These are phyloP conservation scores for Gnathonemus echidnorhynchus DNA, from an alignment of 2,113 vertebrate species.

Conservation along the genomic window DNA sequence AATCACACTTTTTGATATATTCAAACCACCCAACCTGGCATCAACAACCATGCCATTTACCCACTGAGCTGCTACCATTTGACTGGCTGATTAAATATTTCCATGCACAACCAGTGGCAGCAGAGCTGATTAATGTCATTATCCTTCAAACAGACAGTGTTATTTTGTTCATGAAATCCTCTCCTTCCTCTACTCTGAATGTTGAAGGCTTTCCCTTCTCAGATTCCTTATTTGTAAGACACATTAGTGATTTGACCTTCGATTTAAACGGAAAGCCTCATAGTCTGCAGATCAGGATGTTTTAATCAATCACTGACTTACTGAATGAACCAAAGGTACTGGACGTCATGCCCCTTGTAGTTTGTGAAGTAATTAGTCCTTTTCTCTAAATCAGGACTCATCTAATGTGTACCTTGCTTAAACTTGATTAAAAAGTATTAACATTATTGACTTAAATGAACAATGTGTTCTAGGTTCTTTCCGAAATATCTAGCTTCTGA, in stretches of 20 bases:
- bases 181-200: background rate
- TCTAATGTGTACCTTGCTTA: background rate
- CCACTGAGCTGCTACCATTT: background rate
- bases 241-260: background rate
- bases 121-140: background rate
- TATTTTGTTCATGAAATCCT: background rate
- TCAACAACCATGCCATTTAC: background rate
- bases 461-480: background rate
- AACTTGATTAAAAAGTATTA: background rate
- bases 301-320: background rate
- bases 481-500: background rate
- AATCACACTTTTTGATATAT: background rate
- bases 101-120: background rate
- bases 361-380: background rate
- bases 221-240: background rate
- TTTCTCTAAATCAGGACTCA: background rate
- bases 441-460: background rate
- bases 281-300: background rate
- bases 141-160: background rate
- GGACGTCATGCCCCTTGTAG: background rate
- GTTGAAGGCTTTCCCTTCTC: background rate
- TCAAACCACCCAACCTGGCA: background rate
- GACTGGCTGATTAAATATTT: background rate
- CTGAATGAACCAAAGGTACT: background rate
- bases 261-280: background rate